Percentiles rank a stretch among this genome's conserved stretches.
phyloP scores from a whole-genome alignment of 2,797 vertebrate species.

The Micropoecilia bifurca region DNA sequence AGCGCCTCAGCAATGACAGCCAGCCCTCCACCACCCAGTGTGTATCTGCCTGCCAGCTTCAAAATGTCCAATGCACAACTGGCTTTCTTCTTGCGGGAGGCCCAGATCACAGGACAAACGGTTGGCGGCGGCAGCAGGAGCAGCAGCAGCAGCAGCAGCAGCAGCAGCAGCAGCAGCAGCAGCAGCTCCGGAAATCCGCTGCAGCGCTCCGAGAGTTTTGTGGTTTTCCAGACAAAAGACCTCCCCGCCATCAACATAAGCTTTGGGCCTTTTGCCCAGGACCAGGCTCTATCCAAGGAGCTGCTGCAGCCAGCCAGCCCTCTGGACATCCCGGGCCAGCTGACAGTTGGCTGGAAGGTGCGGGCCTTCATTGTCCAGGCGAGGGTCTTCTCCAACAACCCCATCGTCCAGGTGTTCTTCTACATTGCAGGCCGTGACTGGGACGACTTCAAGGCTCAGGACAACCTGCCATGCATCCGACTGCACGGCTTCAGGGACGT shows the following conservation, averaged over 20 bases:
- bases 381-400: conserved; percentile 89
- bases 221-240: conserved; percentile 98
- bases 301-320: conserved; percentile 93
- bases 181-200: conserved; percentile 78
- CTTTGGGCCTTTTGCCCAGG: conserved; percentile 90
- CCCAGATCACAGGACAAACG: conserved; percentile 64
- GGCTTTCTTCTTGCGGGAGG: conserved; percentile 95
- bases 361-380: conserved; percentile 94
- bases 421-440: conserved; percentile 96
- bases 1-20: conserved; percentile 72
- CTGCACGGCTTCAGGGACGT: conserved; percentile 94
- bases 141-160: conserved; percentile 36
- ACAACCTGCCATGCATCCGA: conserved; percentile 91
- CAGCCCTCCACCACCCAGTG: conserved; percentile 70
- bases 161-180: conserved; percentile 30
- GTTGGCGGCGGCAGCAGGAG: conserved; percentile 44
- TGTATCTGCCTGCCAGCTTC: conserved; percentile 92
- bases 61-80: conserved; percentile 94
- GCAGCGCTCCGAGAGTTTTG: conserved; percentile 93
- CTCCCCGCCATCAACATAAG: conserved; percentile 93
- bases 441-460: conserved; percentile 92
- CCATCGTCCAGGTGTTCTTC: conserved; percentile 93
- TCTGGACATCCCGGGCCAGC: conserved; percentile 89
- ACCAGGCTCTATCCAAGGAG: conserved; percentile 91
- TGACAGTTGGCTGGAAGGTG: conserved; percentile 98